A percentile compares a stretch with the other conserved stretches of the same genome.
Conservation (phyloP, 1,140 invertebrate genomes). For the Drosophila pseudoananassae region DNA sequence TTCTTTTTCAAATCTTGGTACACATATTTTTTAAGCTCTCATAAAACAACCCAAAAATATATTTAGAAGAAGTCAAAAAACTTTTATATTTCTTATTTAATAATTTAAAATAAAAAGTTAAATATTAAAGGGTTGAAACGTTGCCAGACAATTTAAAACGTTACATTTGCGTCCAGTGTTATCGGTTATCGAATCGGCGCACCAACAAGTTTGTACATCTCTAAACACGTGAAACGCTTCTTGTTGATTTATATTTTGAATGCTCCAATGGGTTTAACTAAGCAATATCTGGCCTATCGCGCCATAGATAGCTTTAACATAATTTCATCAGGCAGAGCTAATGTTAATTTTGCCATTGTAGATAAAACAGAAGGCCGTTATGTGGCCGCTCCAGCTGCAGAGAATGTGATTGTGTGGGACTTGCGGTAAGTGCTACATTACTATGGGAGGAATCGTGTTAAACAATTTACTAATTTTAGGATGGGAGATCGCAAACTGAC, state of each 20-base stretch:
- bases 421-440: conserved; percentile 84
- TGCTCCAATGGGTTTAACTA: conserved; percentile 94
- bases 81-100: too few relatives aligned
- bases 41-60: too few relatives aligned
- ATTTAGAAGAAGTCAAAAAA: too few relatives aligned
- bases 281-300: conserved; percentile 96
- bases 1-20: too few relatives aligned
- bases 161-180: background rate
- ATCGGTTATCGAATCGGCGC: conserved; percentile 18
- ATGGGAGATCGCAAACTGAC: conserved; percentile 94
- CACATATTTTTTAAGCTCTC: too few relatives aligned
- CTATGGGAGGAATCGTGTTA: background rate
- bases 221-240: conserved; percentile 64
- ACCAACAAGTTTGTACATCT: background rate
- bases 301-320: conserved; percentile 93
- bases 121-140: background rate
- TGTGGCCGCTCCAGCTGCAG: conserved; percentile 94
- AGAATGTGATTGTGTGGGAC: conserved; percentile 98
- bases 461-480: conserved; percentile 65
- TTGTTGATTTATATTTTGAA: conserved; percentile 36
- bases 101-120: background rate
- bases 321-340: conserved; percentile 91
- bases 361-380: conserved; percentile 91
- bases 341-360: conserved; percentile 90
- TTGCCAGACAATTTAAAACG: background rate